Base-by-base conservation (phyloP, 2,113 vertebrate species). In the Oriolus oriolus region DNA sequence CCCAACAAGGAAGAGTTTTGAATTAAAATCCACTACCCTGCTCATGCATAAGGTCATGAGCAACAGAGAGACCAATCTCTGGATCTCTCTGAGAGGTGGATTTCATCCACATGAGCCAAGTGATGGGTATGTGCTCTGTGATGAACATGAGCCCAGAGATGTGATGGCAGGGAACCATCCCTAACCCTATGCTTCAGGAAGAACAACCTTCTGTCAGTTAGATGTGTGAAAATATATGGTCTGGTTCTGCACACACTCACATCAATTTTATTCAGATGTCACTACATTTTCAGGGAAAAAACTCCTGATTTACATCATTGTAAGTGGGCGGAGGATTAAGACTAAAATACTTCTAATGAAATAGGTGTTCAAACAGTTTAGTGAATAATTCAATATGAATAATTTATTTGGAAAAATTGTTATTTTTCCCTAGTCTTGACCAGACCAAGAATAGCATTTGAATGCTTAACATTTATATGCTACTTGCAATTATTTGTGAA, bases 21-120 rank as follows among this genome's bases (percentile, higher is more conserved):
- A 94, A 89, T 59, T 88, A 91, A 97, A 96, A 97, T 94, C 93
- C 92, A 95, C 88, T 54, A 71, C 41, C 3, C 49, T 80, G 91
- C 91, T 96, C 96, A 96, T 82, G 69, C 16, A 24, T 52, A 44
- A 1, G 3, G 52, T 77, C 94, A 97, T 94, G 93, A 96, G 88
- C 93, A 84, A 95, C 31, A 95, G 86, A 95, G 83, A 85, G 56
- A 94, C 41, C 84, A 59, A 42, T 41, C 54, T 24, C 30, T 61
- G 66, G 65, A 78, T 86, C 39, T 0, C 87, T 94, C 88, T 92
- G 80, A 66, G 14, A 35, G 9, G 75, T 95, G 90, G 95, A 96
- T 97, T 95, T 97, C 66, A 89, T 92, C 70, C 56, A 61, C 66
- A 87, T 91, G 87, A 92, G 37, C 5, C 5, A 95, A 63, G 35